A percentile compares a stretch with the other conserved stretches of the same genome.
Evolutionary conservation across 2,797 vertebrate species (phyloP).

Genomic region (Carapus acus): DNA sequence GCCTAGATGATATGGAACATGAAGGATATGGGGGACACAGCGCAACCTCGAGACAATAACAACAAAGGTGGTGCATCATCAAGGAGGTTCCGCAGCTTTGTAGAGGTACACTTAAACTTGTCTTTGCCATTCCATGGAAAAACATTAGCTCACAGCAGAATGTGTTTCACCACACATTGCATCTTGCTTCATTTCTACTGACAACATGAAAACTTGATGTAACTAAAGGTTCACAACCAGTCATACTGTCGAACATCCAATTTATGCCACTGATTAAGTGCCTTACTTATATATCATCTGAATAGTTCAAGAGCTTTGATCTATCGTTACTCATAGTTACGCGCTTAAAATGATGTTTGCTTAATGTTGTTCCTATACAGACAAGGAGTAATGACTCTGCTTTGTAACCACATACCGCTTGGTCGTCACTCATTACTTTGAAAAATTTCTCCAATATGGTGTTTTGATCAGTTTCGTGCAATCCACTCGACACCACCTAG

Average conservation of each 20-base stretch:
- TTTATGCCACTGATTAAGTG: constrained; percentile 15
- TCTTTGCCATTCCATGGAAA: no score
- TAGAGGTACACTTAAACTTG: neutral
- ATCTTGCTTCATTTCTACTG: no score
- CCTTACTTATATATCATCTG: constrained; percentile 8
- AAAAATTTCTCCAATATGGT: constrained; percentile 45
- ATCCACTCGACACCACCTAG: constrained; percentile 40
- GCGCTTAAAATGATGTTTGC: constrained; percentile 3
- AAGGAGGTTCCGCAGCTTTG: constrained; percentile 16
- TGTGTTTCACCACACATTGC: no score
- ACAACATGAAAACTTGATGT: no score
- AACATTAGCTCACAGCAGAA: no score
- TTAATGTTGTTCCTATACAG: constrained; percentile 31
- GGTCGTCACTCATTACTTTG: constrained; percentile 52
- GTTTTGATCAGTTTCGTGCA: constrained; percentile 41
- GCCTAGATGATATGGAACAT: constrained; percentile 18
- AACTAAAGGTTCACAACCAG: no score
- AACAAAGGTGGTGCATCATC: constrained; percentile 31
- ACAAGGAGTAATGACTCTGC: constrained; percentile 71
- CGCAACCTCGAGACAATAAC: constrained; percentile 24
- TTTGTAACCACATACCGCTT: constrained; percentile 40
- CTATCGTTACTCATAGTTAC: constrained; percentile 6
- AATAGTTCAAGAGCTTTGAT: constrained; percentile 32
- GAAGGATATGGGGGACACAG: constrained; percentile 11
- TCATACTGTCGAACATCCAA: no score